Percentiles rank a stretch among this genome's conserved stretches.
These are phyloP conservation scores for Steromphala cineraria DNA, from an alignment of 2,888 invertebrate species.

Conservation along the genomic window DNA sequence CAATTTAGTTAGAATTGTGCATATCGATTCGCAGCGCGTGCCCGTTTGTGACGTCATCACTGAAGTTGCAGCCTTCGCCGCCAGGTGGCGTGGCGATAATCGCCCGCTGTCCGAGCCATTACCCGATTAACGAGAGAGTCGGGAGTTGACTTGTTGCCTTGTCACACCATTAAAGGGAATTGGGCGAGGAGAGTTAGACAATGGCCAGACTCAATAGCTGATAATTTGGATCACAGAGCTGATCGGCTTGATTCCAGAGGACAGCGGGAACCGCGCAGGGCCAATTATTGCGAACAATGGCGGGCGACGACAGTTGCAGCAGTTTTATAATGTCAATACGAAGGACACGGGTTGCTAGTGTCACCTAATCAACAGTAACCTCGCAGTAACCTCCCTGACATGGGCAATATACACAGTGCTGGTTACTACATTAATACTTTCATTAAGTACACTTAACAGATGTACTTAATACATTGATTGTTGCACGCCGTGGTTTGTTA, in stretches of 20 bases:
- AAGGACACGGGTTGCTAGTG: not conserved
- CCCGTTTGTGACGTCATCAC: not conserved
- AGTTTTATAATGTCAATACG: not conserved
- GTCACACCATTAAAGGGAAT: slow-evolving; percentile 23
- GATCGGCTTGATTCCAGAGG: slow-evolving; percentile 9
- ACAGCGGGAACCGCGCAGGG: not conserved
- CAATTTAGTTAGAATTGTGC: not conserved
- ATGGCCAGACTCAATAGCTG: slow-evolving; percentile 8
- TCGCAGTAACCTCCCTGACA: not conserved
- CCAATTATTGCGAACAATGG: slow-evolving; percentile 24
- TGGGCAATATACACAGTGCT: not conserved
- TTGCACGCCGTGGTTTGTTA: too few relatives aligned
- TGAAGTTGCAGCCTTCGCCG: not conserved
- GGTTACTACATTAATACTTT: not conserved
- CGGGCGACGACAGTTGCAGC: slow-evolving; percentile 7
- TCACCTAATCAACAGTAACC: slow-evolving; percentile 14
- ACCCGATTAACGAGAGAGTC: not conserved
- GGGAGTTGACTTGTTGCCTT: slow-evolving; percentile 16
- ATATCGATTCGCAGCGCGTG: not conserved
- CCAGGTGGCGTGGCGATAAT: slow-evolving; percentile 4
- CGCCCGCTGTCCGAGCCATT: not conserved
- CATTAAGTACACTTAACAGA: not conserved
- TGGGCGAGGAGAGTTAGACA: slow-evolving; percentile 16
- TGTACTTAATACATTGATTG: too few relatives aligned
- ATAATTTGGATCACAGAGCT: slow-evolving; percentile 19